Evolutionary conservation across 1,140 invertebrate genomes (phyloP), one percentile per base, ranked within the genome.

Genomic region (Proctacanthus coquilletti): DNA sequence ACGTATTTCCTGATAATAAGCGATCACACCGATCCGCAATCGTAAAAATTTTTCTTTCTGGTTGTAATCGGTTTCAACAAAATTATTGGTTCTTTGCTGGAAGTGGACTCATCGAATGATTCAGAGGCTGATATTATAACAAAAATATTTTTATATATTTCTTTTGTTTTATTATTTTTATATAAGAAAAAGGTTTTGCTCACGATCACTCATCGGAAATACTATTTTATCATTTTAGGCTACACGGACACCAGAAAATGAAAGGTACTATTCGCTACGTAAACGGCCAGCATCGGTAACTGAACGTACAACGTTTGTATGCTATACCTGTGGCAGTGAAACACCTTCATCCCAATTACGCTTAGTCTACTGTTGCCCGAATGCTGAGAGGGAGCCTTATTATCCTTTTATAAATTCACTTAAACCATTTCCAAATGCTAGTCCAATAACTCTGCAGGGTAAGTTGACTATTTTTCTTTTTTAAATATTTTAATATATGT

Each of bases 351-450:
- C 76, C 54, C 69, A 75, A 67, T 63, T 84, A 62, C 63, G 82
- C 48, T 62, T 86, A 35, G 65, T 89, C n/a, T 87, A 85, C 59
- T 85, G 84, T 56, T 79, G 78, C 53, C 69, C 77, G 23, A 87
- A 88, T 65, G 72, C 78, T 2, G 83, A 85, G 51, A 69, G 77
- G 38, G 85, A 92, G 55, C 78, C 84, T 17, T 89, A 81, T 61
- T 92, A 84, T 65, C 84, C 86, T 2, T 86, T 85, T 62, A 79
- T 93, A 38, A 77, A 76, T 50, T 71, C 72, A 43, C 63, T 88
- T 44, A 77, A 75, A 56, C 72, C 80, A 36, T 81, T 80, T 25
- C 71, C 74, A 32, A 84, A 85, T 47, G 83, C 86, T 45, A 80
- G 78, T 63, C 82, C 84, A 19, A 80, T 92, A 42, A 81, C 75